Base-by-base conservation (phyloP, 1,140 invertebrate genomes). In the Polyergus mexicanus region DNA sequence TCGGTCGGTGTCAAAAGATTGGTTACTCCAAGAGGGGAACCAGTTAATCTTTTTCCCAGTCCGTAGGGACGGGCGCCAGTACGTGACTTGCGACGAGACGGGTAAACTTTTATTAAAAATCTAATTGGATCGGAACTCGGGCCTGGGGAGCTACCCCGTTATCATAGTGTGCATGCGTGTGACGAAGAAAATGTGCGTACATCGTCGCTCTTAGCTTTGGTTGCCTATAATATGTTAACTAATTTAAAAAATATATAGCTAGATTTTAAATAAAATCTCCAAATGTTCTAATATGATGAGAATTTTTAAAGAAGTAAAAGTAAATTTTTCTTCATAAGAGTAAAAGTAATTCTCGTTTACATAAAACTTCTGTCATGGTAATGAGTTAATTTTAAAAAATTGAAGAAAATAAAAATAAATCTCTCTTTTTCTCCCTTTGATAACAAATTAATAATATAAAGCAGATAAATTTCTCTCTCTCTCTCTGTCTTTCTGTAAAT, bases 91-190 rank as follows among this genome's bases (percentile, higher is more conserved):
- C 80, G 87, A 81, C 84, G 77, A 77, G 88, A 92, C 86, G 90
- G 83, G 72, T 89, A 91, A 92, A 92, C 91, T 92, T 92, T 92
- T 92, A 92, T 92, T 92, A 92, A 92, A 92, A 92, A 92, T 91
- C 89, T 92, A 91, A 92, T 92, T 92, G 91, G 89, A 92, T 92
- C 91, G 87, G 89, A 88, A 88, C 85, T 86, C 63, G 72, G 80
- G 85, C 74, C 88, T 85, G 54, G 66, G 74, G 85, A 80, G 78
- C 88, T 66, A 90, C 80, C 89, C 84, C 72, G 60, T 63, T n/a
- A 19, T 68, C 76, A 28, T 78, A 3, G 38, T 28, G 62, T 60
- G 60, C 71, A 63, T 74, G 6, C 8, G 22, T 35, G 69, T 25
- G 28, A 35, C 47, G 41, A 62, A 35, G 56, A 63, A 84, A 19